A percentile compares a stretch with the other conserved stretches of the same genome.
Conservation (phyloP, 2,113 vertebrate species). For the Poecile atricapillus region DNA sequence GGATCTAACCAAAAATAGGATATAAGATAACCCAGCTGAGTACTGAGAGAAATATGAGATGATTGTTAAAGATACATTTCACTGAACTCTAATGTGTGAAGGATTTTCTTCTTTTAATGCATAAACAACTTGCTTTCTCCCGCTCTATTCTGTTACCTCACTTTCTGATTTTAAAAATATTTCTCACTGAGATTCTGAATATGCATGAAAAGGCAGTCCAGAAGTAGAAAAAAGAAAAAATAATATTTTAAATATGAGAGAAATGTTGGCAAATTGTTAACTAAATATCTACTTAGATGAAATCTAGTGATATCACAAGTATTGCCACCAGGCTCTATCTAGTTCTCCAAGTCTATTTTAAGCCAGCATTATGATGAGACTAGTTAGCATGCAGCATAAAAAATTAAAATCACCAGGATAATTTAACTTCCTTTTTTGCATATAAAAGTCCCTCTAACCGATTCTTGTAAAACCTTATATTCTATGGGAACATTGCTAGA, state of each 20-base stretch:
- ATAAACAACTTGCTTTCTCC: background rate
- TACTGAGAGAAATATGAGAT: background rate
- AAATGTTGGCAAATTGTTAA: background rate
- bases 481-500: background rate
- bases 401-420: background rate
- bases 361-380: background rate
- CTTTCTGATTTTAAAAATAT: background rate
- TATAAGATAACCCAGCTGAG: background rate
- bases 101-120: background rate
- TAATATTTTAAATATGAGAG: background rate
- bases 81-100: background rate
- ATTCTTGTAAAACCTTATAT: background rate
- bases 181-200: background rate
- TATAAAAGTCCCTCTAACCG: background rate
- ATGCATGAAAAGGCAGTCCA: background rate
- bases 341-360: slow-evolving; percentile 49
- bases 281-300: background rate
- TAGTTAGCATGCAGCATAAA: background rate
- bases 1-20: background rate
- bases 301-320: background rate
- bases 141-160: background rate
- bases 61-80: background rate
- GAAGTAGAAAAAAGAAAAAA: background rate
- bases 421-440: slow-evolving; percentile 6
- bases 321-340: background rate